Evolutionary conservation across 2,888 invertebrate genomes (phyloP).

Genomic region (Agrochola lychnidis): DNA sequence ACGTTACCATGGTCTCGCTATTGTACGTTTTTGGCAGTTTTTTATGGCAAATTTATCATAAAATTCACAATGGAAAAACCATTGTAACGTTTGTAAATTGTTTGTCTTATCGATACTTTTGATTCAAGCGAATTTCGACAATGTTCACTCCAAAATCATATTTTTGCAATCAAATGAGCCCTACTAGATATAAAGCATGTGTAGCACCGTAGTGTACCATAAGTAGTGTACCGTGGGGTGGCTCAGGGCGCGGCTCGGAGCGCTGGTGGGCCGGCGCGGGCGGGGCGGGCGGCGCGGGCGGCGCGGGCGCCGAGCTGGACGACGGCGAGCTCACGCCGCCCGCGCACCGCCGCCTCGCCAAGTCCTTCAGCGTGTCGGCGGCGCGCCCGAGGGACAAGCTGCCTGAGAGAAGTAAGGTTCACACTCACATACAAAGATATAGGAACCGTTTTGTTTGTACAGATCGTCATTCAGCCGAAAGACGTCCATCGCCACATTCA

Average conservation of each 20-base stretch:
- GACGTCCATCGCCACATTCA: not conserved
- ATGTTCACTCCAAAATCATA: no score
- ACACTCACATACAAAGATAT: not conserved
- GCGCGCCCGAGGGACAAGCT: slow-evolving; percentile 76
- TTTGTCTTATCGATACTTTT: no score
- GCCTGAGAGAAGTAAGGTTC: slow-evolving; percentile 80
- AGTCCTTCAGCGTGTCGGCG: slow-evolving; percentile 97
- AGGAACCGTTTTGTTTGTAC: slow-evolving; percentile 21
- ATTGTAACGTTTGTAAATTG: no score
- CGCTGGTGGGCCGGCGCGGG: slow-evolving; percentile 77
- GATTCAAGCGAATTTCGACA: no score
- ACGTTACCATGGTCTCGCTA: not conserved
- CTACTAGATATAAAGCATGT: slow-evolving; percentile 29
- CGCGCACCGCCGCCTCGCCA: slow-evolving; percentile 96
- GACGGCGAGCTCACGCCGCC: slow-evolving; percentile 95
- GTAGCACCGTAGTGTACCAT: slow-evolving; percentile 55
- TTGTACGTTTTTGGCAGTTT: not conserved
- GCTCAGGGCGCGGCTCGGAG: slow-evolving; percentile 84
- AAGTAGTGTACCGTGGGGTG: slow-evolving; percentile 68
- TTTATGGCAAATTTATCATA: no score
- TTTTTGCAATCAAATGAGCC: not conserved
- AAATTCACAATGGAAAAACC: no score
- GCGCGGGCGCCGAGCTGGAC: slow-evolving; percentile 75
- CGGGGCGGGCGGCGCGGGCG: slow-evolving; percentile 64
- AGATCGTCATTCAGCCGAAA: not conserved